These are phyloP conservation scores for Gryllus longicercus DNA, from an alignment of 2,888 invertebrate genomes.

Conservation along the genomic window DNA sequence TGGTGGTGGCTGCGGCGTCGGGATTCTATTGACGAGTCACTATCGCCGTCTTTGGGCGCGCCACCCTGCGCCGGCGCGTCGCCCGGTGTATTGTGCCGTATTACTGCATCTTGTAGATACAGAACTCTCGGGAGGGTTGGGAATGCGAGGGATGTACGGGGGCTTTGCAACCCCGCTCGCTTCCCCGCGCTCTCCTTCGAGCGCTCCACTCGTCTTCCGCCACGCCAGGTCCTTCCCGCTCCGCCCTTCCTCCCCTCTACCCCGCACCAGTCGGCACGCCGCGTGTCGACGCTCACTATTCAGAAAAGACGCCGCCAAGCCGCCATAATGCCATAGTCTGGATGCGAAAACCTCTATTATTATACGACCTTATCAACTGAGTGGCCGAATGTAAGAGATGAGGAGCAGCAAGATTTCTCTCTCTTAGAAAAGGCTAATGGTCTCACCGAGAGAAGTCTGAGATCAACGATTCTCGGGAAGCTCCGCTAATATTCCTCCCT, in stretches of 20 bases:
- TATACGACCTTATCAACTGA: neutral
- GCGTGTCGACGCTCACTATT: neutral
- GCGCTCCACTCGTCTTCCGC: neutral
- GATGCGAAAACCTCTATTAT: neutral
- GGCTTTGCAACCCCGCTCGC: neutral
- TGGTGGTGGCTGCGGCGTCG: neutral
- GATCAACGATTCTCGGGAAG: too few relatives aligned
- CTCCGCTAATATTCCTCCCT: too few relatives aligned
- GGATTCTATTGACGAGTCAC: neutral
- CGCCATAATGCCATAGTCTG: neutral
- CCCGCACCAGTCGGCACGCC: neutral
- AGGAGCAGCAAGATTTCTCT: neutral
- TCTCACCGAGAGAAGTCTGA: neutral
- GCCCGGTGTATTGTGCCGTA: conserved; percentile 17
- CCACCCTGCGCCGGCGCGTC: neutral
- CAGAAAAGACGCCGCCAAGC: neutral
- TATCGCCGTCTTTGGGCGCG: neutral
- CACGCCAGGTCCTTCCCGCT: neutral
- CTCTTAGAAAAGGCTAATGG: neutral
- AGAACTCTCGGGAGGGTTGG: neutral
- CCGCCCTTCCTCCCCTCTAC: neutral
- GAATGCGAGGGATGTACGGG: neutral
- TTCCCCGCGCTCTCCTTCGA: neutral
- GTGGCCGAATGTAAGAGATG: neutral
- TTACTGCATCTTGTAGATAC: conserved; percentile 17